Base-by-base conservation (phyloP, 2,797 vertebrate genomes). In the Pipistrellus kuhlii region DNA sequence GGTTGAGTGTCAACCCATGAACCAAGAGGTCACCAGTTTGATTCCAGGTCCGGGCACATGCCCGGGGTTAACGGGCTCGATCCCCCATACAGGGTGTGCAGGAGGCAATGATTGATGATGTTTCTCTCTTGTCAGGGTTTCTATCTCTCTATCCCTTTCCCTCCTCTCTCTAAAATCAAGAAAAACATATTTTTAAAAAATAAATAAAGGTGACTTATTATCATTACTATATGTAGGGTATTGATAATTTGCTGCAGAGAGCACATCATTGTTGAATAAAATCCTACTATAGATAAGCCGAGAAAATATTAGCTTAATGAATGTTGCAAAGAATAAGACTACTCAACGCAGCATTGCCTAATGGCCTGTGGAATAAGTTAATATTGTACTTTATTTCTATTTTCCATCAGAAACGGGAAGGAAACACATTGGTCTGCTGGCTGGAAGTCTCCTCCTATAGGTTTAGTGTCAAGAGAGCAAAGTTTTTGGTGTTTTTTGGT, bases 211-310 rank as follows among this genome's bases (percentile, higher is more conserved):
- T 32, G 57, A 78, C 72, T 44, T 8, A 30, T 72, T 53, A 51
- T 75, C 21, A 80, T 69, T 44, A 44, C 57, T 82, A 72, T 88
- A 78, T 72, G 5, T 32, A 75, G 8, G 53, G 38, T 44, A 23
- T 27, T 90, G 18, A 53, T 66, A 46, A 88, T 76, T 93, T 88
- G 85, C 72, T 88, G 73, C 21, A 38, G 64, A 83, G 72, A 44
- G 21, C 32, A 91, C 80, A 77, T 86, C 75, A 91, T 21, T 32
- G 48, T 76, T 68, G 38, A 93, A 86, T 84, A 38, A 88, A 95
- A 93, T 73, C 57, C 46, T 84, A 66, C 86, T 55, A 80, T 5
- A 88, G 48, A 57, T n/a, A 85, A 84, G 23, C 68, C 83, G 46
- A 94, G 62, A 90, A 93, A 90, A 57, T 51, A 81, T 35, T 55